Conservation (phyloP, 1,140 invertebrate genomes). For the Spodoptera frugiperda region DNA sequence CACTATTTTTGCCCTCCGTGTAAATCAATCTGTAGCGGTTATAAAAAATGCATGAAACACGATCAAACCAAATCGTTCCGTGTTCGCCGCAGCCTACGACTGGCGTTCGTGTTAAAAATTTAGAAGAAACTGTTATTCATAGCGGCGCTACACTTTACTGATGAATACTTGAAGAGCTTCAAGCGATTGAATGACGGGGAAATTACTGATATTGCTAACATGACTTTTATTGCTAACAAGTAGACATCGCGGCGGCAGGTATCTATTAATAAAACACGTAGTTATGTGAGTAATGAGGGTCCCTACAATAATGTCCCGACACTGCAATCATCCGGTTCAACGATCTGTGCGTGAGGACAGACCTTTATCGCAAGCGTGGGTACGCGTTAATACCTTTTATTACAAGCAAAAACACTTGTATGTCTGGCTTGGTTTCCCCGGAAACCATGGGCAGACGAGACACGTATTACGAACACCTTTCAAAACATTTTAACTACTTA, state of each 20-base stretch:
- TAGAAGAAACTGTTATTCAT: neutral
- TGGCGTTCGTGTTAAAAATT: neutral
- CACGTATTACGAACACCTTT: too few species aligned
- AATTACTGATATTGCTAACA: too few species aligned
- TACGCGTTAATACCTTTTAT: neutral
- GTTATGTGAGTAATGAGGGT: neutral
- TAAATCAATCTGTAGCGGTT: slow-evolving; percentile 26
- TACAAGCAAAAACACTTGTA: too few species aligned
- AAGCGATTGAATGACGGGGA: too few species aligned
- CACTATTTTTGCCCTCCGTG: slow-evolving; percentile 1
- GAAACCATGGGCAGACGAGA: too few species aligned
- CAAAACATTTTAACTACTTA: too few species aligned
- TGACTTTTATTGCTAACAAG: neutral
- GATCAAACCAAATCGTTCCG: neutral
- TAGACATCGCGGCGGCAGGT: too few species aligned
- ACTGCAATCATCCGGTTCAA: slow-evolving; percentile 3
- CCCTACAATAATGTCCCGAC: neutral
- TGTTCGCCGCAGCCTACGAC: neutral
- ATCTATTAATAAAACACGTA: too few species aligned
- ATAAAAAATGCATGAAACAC: slow-evolving; percentile 18
- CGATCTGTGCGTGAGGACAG: neutral
- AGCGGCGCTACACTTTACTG: neutral
- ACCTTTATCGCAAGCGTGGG: neutral
- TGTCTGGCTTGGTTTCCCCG: too few species aligned
- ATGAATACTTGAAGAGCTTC: too few species aligned